These are phyloP conservation scores for Poeciliopsis gracilis DNA, from an alignment of 2,797 vertebrate genomes.

Conservation along the genomic window DNA sequence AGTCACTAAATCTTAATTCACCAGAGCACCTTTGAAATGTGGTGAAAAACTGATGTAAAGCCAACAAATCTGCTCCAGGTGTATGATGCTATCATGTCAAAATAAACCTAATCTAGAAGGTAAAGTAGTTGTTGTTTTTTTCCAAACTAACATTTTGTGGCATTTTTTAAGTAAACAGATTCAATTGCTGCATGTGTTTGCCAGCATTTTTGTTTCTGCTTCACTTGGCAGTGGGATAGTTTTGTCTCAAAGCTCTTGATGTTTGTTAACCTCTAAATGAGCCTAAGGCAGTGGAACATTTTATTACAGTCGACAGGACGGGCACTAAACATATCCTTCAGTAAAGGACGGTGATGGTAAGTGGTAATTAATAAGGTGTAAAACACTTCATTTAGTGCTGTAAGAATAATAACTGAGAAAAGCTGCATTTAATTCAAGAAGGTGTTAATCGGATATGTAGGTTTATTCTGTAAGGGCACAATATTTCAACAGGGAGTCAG, in stretches of 20 bases:
- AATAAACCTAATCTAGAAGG: background rate
- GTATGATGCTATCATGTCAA: background rate
- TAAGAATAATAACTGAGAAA: background rate
- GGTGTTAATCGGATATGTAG: background rate
- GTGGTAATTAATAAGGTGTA: conserved; percentile 64
- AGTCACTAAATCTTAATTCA: background rate
- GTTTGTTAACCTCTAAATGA: conserved; percentile 62
- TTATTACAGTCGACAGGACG: conserved; percentile 62
- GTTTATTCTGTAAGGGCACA: background rate
- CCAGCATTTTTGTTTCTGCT: conserved; percentile 11
- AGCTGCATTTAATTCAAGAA: conserved; percentile 4
- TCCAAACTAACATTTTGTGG: background rate
- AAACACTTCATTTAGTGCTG: conserved; percentile 50
- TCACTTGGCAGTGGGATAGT: conserved; percentile 20
- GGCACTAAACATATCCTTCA: conserved; percentile 63
- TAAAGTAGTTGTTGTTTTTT: background rate
- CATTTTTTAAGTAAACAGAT: background rate
- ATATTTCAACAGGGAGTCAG: background rate
- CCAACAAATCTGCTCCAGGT: background rate
- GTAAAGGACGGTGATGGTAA: conserved; percentile 47
- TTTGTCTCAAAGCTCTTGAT: conserved; percentile 36
- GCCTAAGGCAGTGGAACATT: conserved; percentile 54
- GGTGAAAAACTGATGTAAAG: background rate
- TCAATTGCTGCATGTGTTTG: background rate
- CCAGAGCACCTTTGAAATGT: background rate